phyloP scores from a whole-genome alignment of 1,140 invertebrate genomes.

The Pseudomyrmex dendroicus region DNA sequence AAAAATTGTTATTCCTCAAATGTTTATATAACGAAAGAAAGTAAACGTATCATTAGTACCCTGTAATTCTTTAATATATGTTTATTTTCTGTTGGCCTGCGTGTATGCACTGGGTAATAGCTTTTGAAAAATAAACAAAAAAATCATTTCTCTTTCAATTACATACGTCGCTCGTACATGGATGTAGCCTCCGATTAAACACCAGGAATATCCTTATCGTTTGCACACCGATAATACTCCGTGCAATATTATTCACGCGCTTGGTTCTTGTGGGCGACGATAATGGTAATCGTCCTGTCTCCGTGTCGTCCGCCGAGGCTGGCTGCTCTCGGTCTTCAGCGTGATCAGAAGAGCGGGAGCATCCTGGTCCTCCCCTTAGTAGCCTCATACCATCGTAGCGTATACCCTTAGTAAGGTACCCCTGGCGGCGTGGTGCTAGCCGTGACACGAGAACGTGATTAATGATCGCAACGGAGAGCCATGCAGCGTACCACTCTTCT shows the following conservation, averaged over 20 bases:
- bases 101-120: neutral
- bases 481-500: slow-evolving; percentile 76
- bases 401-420: slow-evolving; percentile 84
- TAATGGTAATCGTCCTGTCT: slow-evolving; percentile 81
- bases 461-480: slow-evolving; percentile 83
- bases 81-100: neutral
- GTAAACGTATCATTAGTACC: too few relatives aligned
- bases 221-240: slow-evolving; percentile 10
- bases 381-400: slow-evolving; percentile 72
- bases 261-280: slow-evolving; percentile 60
- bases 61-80: neutral
- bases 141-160: neutral
- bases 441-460: slow-evolving; percentile 85
- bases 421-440: slow-evolving; percentile 82
- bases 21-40: too few relatives aligned
- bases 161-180: neutral
- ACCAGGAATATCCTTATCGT: slow-evolving; percentile 35
- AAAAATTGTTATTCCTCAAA: too few relatives aligned
- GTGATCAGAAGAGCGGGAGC: slow-evolving; percentile 77
- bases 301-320: slow-evolving; percentile 74
- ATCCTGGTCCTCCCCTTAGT: slow-evolving; percentile 79
- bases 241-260: slow-evolving; percentile 26
- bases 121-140: neutral
- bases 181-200: slow-evolving; percentile 19
- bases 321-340: slow-evolving; percentile 75